Percentiles rank a stretch among this genome's conserved stretches.
Evolutionary conservation across 1,140 invertebrate genomes (phyloP).

Genomic region (Zaprionus gabonicus): DNA sequence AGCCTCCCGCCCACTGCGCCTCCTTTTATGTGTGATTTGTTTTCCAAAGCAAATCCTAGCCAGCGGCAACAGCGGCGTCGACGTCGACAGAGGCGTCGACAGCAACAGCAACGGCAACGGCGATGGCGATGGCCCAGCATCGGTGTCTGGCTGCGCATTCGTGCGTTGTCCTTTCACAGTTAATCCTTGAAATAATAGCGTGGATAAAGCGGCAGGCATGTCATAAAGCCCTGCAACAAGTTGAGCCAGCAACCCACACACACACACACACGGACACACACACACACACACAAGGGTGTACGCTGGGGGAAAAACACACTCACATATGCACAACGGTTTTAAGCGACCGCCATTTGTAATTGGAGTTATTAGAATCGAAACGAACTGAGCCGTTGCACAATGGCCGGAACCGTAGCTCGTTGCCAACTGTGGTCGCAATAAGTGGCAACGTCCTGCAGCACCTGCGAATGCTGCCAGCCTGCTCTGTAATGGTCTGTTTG

Average conservation of each 20-base stretch:
- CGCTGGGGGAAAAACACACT: constrained; percentile 4
- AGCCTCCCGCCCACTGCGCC: constrained; percentile 10
- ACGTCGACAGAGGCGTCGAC: constrained; percentile 14
- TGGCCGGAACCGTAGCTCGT: constrained; percentile 34
- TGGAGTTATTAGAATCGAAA: constrained; percentile 82
- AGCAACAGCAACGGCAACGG: background rate
- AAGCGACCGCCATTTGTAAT: constrained; percentile 75
- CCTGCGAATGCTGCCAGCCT: constrained; percentile 41
- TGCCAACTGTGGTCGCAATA: constrained; percentile 59
- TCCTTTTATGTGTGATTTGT: constrained; percentile 62
- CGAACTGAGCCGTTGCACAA: constrained; percentile 46
- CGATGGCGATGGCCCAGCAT: background rate
- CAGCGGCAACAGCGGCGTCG: constrained; percentile 12
- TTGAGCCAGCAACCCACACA: constrained; percentile 60
- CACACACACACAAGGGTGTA: background rate
- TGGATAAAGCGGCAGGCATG: constrained; percentile 71
- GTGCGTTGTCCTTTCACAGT: constrained; percentile 71
- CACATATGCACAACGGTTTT: constrained; percentile 63
- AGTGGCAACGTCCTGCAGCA: constrained; percentile 74
- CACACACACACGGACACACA: constrained; percentile 8
- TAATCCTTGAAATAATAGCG: constrained; percentile 82
- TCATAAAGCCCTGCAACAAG: constrained; percentile 80
- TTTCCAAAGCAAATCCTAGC: constrained; percentile 63
- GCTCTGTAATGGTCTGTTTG: background rate
- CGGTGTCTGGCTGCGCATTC: constrained; percentile 51